phyloP scores from a whole-genome alignment of 2,888 invertebrate species.

The Linnaemya vulpina region DNA sequence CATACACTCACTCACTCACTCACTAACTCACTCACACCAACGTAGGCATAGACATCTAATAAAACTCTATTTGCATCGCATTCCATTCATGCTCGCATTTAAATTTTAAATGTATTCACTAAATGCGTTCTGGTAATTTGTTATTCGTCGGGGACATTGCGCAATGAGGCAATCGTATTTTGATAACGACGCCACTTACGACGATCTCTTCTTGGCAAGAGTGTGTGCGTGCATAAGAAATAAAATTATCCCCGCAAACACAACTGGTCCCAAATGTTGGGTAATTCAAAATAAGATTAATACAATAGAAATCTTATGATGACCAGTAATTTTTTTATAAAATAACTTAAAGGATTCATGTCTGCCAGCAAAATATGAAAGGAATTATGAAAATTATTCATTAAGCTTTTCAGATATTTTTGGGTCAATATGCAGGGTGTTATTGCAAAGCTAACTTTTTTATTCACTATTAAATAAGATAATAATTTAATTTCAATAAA shows the following conservation, averaged over 20 bases:
- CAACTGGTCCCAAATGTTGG: not conserved
- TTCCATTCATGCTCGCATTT: conserved; percentile 40
- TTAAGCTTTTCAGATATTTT: no score
- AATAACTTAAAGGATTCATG: no score
- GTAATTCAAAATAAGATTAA: no score
- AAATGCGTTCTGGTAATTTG: conserved; percentile 36
- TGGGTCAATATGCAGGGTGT: no score
- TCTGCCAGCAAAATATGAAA: no score
- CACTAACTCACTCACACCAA: not conserved
- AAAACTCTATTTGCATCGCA: conserved; percentile 51
- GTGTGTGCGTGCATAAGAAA: not conserved
- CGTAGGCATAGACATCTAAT: not conserved
- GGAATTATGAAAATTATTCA: not conserved
- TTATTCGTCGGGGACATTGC: conserved; percentile 20
- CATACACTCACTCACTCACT: not conserved
- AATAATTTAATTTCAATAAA: no score
- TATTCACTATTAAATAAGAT: no score
- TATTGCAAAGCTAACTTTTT: no score
- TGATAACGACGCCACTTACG: conserved; percentile 60
- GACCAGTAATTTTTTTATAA: no score
- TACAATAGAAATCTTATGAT: no score
- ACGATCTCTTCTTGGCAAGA: conserved; percentile 30
- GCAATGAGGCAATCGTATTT: conserved; percentile 52
- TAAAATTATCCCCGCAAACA: conserved; percentile 42
- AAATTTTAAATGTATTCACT: conserved; percentile 29